Evolutionary conservation across 2,113 vertebrate genomes (phyloP), one percentile per base, ranked within the genome.

Genomic region (Menidia beryllina): DNA sequence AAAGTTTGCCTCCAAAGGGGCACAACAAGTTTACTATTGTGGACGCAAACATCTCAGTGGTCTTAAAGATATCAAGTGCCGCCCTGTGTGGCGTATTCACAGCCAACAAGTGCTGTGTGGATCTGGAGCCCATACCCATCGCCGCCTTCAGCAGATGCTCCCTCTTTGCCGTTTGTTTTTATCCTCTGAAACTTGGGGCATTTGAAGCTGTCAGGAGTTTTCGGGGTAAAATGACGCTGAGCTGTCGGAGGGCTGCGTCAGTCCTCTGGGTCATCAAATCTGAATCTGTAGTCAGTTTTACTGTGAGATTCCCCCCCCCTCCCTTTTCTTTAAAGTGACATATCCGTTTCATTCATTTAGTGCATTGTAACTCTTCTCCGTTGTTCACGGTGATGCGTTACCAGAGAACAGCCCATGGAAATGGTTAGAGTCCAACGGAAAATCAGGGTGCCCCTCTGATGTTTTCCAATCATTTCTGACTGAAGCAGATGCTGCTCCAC

Each of bases 41-140:
- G 65, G 59, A 61, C 55, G 61, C 26, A 7, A 65, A 76, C 25
- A 5, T 68, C 64, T 72, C 69, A 24, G 52, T 51, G 75, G 63
- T 77, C 58, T 71, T 70, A 60, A 55, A 48, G 59, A 53, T 38
- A 57, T 50, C 63, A 67, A 74, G 82, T 79, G 71, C 72, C 61
- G 27, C 62, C 36, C 39, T 60, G 72, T 63, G 50, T 54, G 53
- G 57, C 23, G 21, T 49, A 69, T 60, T 39, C 61, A 47, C 68
- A 63, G 38, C 13, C 1, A 24, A 5, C 13, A 45, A 45, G 41
- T 5, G 15, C 2, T 4, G 41, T 45, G 6, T n/a, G 41, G 41
- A 15, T 15, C 10, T 17, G 21, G 51, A 51, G 48, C 45, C 52
- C 21, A 3, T 24, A 54, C 25, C 36, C 30, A 17, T 41, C 58